A percentile compares a stretch with the other conserved stretches of the same genome.
Evolutionary conservation across 2,113 vertebrate genomes (phyloP).

Genomic region (Corvus moneduloides): DNA sequence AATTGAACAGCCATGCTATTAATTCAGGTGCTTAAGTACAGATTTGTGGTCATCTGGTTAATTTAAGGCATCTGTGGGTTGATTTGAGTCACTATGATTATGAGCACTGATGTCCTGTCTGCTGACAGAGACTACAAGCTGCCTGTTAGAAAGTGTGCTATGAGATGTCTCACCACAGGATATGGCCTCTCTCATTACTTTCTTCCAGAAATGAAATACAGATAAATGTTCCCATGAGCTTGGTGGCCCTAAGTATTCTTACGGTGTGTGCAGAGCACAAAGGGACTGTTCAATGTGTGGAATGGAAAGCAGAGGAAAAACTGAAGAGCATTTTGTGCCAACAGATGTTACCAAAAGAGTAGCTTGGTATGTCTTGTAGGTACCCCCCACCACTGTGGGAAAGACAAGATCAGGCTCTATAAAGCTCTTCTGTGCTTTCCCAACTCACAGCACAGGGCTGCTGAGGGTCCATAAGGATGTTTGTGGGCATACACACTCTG

Average conservation of each 20-base stretch:
- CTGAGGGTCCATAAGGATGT: fast-evolving
- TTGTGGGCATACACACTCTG: fast-evolving
- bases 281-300: background rate
- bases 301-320: background rate
- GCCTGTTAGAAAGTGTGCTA: background rate
- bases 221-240: background rate
- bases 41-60: background rate
- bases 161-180: background rate
- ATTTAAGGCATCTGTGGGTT: background rate
- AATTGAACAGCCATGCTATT: background rate
- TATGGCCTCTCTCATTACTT: background rate
- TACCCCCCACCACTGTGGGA: background rate
- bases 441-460: background rate
- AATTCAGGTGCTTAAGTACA: background rate
- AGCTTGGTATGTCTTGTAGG: background rate
- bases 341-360: background rate
- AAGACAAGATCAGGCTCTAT: background rate
- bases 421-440: background rate
- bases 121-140: background rate
- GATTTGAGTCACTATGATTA: background rate
- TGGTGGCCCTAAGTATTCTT: background rate
- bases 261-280: background rate
- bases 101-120: background rate
- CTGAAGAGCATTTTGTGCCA: background rate
- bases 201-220: background rate